Evolutionary conservation across 2,797 vertebrate species (phyloP), one percentile per base, ranked within the genome.

Genomic region (Meda fulgida): DNA sequence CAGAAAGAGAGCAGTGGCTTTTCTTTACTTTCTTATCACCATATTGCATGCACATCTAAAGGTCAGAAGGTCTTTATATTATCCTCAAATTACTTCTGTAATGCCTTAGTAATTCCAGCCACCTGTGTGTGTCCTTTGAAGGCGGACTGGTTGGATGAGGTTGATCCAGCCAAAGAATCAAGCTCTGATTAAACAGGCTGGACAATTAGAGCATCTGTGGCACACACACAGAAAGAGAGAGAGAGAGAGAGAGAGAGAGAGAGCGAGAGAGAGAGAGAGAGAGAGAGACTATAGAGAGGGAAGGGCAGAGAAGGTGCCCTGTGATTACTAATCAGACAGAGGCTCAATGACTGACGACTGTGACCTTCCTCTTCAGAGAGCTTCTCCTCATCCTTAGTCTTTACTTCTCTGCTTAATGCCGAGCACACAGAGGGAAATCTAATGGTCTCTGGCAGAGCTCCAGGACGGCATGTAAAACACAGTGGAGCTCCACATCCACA

Each of bases 401-500:
- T 36, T 36, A 63, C 80, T 83, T 46, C 29, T 84, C 63, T 76
- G 48, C 77, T 55, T 66, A 84, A 84, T 46, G 76, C 48, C 2
- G 60, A 40, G 34, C n/a, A 76, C 58, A 67, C 10, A 26, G 58
- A 66, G 48, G 18, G 19, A 23, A 79, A 38, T 70, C 67, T 85
- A 85, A 85, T 80, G 84, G 78, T 67, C 26, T 66, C 21, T 81
- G 78, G 85, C 78, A 66, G 26, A n/a, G 48, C 65, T 87, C 77
- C 78, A 69, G 26, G 53, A 46, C n/a, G 43, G 75, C 83, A 78
- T 84, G 75, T 84, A 84, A 84, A 84, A 84, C 82, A 84, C 83
- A 78, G 65, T 31, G 75, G 63, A 84, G 75, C 75, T 58, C 65
- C n/a, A 58, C 75, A 69, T 66, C 71, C 82, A 29, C 85, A 65